These are phyloP conservation scores for Ictidomys tridecemlineatus DNA, from an alignment of 2,113 vertebrate genomes.

Conservation along the genomic window DNA sequence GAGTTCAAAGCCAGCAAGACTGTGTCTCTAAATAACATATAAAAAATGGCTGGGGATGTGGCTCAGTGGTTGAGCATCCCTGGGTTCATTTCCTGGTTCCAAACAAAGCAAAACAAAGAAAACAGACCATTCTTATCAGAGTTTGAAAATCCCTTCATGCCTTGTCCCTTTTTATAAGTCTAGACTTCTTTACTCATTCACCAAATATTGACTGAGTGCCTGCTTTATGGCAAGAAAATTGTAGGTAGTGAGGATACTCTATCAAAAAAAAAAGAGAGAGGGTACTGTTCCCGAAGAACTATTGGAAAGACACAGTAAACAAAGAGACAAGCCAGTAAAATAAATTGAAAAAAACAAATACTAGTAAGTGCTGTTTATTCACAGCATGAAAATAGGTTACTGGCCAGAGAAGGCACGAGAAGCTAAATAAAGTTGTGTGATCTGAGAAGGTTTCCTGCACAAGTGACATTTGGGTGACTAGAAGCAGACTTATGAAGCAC, in stretches of 20 bases:
- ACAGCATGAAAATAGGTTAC: background rate
- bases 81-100: too few species aligned
- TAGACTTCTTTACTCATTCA: background rate
- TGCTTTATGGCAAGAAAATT: background rate
- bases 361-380: background rate
- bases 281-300: background rate
- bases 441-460: background rate
- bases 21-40: too few species aligned
- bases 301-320: background rate
- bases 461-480: background rate
- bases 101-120: background rate
- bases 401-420: background rate
- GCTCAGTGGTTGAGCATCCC: too few species aligned
- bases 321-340: background rate
- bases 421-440: background rate
- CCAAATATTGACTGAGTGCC: background rate
- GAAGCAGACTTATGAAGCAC: background rate
- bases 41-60: too few species aligned
- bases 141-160: background rate
- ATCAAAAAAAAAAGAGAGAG: background rate
- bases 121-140: background rate
- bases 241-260: background rate
- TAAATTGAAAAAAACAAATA: background rate
- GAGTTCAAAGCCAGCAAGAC: too few species aligned
- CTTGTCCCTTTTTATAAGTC: background rate